Percentiles rank a stretch among this genome's conserved stretches.
Conservation (phyloP, 2,888 invertebrate genomes). For the Hirtodrosophila duncani region DNA sequence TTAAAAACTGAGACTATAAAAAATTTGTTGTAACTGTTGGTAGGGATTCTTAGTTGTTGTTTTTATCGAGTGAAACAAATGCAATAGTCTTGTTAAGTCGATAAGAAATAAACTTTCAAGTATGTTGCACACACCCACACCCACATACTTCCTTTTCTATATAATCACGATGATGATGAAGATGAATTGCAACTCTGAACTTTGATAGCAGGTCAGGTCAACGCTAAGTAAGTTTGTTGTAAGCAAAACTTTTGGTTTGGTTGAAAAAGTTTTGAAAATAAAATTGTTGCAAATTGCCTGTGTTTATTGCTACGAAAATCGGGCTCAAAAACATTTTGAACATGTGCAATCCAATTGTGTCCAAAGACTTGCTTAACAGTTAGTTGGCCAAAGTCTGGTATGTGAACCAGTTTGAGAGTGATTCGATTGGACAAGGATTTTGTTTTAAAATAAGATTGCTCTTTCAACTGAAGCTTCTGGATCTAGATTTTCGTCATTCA, state of each 20-base stretch:
- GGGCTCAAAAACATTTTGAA: background rate
- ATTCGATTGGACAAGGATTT: too few species aligned
- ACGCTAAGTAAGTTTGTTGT: constrained; percentile 2
- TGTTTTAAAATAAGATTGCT: too few species aligned
- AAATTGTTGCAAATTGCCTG: constrained; percentile 56
- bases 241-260: constrained; percentile 17
- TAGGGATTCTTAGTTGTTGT: too few species aligned
- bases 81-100: constrained; percentile 47
- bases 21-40: too few species aligned
- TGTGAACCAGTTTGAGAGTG: too few species aligned
- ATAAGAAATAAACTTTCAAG: constrained; percentile 38
- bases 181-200: constrained; percentile 70
- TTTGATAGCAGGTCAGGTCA: constrained; percentile 56
- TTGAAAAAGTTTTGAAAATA: constrained; percentile 44
- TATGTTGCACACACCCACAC: constrained; percentile 27
- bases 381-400: too few species aligned
- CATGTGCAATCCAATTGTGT: too few species aligned
- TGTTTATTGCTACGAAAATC: constrained; percentile 32
- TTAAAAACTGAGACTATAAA: too few species aligned
- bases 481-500: too few species aligned
- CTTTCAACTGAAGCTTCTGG: too few species aligned
- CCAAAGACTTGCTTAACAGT: too few species aligned
- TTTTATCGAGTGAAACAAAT: too few species aligned
- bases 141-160: constrained; percentile 6
- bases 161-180: constrained; percentile 47